phyloP scores from a whole-genome alignment of 2,797 vertebrate species.

The Bufotes viridis region DNA sequence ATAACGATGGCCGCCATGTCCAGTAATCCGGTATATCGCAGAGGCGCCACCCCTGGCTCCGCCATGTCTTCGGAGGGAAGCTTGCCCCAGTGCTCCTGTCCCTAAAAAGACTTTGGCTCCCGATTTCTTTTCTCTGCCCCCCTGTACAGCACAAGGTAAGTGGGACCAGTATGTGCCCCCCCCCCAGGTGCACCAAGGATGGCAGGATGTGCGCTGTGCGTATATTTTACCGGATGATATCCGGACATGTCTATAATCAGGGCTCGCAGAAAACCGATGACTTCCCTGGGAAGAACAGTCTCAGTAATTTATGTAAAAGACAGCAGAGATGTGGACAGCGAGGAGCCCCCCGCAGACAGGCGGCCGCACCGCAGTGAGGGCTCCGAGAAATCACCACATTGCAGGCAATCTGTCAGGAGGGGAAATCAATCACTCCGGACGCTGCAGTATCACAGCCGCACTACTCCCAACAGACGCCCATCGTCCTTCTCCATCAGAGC shows the following conservation, averaged over 20 bases:
- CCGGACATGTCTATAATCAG: background rate
- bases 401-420: constrained; percentile 86
- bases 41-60: no score
- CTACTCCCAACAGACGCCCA: constrained; percentile 67
- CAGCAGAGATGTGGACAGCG: constrained; percentile 78
- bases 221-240: background rate
- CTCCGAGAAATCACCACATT: constrained; percentile 86
- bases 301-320: constrained; percentile 87
- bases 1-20: no score
- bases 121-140: no score
- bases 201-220: no score
- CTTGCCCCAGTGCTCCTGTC: no score
- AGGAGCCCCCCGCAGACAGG: constrained; percentile 80
- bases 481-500: background rate
- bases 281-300: constrained; percentile 87
- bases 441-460: constrained; percentile 80
- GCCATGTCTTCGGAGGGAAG: no score
- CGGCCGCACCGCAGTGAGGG: constrained; percentile 78
- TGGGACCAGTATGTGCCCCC: no score
- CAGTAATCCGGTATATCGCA: no score
- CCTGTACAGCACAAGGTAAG: no score
- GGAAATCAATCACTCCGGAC: constrained; percentile 88
- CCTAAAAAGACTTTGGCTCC: no score
- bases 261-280: constrained; percentile 72
- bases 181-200: no score